Conservation (phyloP, 2,113 vertebrate genomes). For the Cathartes aura region DNA sequence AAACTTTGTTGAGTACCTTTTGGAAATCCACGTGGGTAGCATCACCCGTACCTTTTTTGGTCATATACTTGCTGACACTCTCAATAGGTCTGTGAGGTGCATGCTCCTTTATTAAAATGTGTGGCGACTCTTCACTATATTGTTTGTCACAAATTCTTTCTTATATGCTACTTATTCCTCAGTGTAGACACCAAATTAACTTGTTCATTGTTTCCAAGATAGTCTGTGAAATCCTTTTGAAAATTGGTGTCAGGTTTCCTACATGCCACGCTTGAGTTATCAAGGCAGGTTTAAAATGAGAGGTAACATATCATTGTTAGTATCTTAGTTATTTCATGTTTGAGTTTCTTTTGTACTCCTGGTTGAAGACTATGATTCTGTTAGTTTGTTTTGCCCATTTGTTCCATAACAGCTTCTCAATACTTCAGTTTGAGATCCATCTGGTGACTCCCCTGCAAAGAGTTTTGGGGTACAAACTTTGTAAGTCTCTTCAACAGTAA, state of each 20-base stretch:
- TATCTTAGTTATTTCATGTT: not conserved
- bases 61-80: not conserved
- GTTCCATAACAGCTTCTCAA: not conserved
- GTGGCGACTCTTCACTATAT: not conserved
- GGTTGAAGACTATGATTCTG: not conserved
- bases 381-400: not conserved
- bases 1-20: not conserved
- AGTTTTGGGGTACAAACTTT: not conserved
- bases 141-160: not conserved
- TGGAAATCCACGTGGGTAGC: not conserved
- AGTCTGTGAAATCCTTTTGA: not conserved
- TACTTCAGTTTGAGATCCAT: not conserved
- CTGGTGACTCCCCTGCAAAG: not conserved
- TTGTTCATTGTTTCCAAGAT: fast-evolving
- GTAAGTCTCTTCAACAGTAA: not conserved
- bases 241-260: not conserved
- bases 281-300: not conserved
- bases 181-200: not conserved
- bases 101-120: not conserved
- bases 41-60: not conserved
- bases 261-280: not conserved
- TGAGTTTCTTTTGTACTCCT: not conserved
- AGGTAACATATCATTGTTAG: not conserved
- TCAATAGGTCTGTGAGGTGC: not conserved
- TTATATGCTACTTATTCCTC: not conserved